A percentile compares a stretch with the other conserved stretches of the same genome.
phyloP scores from a whole-genome alignment of 2,888 invertebrate species.

The Abrostola tripartita region DNA sequence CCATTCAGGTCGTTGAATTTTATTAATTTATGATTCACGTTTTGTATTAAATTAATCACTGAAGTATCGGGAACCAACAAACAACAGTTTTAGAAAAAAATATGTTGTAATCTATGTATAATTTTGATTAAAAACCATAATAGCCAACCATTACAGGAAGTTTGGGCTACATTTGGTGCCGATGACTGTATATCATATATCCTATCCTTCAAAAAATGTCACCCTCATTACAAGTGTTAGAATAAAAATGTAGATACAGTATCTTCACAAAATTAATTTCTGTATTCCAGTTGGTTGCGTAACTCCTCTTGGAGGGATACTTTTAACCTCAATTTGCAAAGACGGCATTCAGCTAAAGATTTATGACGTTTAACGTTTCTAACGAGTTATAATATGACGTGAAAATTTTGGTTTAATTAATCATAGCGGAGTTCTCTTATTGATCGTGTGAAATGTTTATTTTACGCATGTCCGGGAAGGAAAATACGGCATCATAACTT shows the following conservation, averaged over 20 bases:
- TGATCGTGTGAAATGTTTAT: slow-evolving; percentile 50
- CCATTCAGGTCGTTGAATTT: too few species aligned
- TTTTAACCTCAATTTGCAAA: slow-evolving; percentile 63
- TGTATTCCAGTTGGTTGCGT: slow-evolving; percentile 59
- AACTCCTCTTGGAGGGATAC: slow-evolving; percentile 61
- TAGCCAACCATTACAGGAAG: too few species aligned
- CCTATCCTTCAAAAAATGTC: slow-evolving; percentile 12
- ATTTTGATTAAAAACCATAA: too few species aligned
- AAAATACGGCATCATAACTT: too few species aligned
- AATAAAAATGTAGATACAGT: slow-evolving; percentile 29
- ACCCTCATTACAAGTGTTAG: slow-evolving; percentile 17
- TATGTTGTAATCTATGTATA: too few species aligned
- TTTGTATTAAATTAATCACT: too few species aligned
- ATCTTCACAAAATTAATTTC: slow-evolving; percentile 53
- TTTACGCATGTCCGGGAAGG: background rate
- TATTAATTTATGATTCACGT: too few species aligned
- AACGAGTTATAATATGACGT: slow-evolving; percentile 60
- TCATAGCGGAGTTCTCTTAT: slow-evolving; percentile 57
- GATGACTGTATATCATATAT: too few species aligned
- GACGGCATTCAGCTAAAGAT: slow-evolving; percentile 64
- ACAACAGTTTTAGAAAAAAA: too few species aligned
- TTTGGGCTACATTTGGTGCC: too few species aligned
- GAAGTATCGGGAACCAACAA: too few species aligned
- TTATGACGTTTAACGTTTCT: slow-evolving; percentile 62
- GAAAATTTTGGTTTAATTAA: slow-evolving; percentile 65